Base-by-base conservation (phyloP, 2,113 vertebrate genomes). In the Pungitius pungitius region DNA sequence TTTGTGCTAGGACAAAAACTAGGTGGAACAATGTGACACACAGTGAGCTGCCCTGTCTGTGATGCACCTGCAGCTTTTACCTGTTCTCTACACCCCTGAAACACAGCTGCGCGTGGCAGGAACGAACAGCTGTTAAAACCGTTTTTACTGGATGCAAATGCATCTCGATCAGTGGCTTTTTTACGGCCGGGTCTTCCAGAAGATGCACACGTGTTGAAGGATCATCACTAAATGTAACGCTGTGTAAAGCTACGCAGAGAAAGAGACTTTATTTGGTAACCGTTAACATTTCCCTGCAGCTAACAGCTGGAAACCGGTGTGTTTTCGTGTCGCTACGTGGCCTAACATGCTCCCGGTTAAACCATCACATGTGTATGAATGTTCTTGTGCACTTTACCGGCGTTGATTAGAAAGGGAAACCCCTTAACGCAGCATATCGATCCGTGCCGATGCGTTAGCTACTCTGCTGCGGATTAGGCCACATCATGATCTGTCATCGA, bases 401-500 rank as follows among this genome's bases (percentile, higher is more conserved):
- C 6, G 24, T 49, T 11, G 2, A 6, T 42, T 18, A 39, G 33
- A 35, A 10, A 61, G 54, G 14, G 1, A 3, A 1, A 57, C 33
- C 0, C 4, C 9, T 20, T 18, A 24, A 37, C 14, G 18, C 0
- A 1, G 0, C 40, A 13, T 7, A 13, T 30, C 0, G 39, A 47
- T 8, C 10, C 2, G 24, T 26, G 2, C 17, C 6, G 3, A 27
- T 8, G 11, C 1, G n/a, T 47, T 35, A 42, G 43, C 22, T 43
- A 1, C 12, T 0, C 1, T 8, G 61, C 69, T 30, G 72, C 56
- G 52, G 45, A 51, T 30, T 57, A 45, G 77, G 42, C 74, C 81
- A 55, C 83, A 75, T 86, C 80, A 60, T 69, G 76, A 85, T 76
- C 73, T 87, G 84, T 81, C 81, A 85, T 2, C 5, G 33, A 85